phyloP scores from a whole-genome alignment of 2,797 vertebrate species.

The Pangasius macronema region DNA sequence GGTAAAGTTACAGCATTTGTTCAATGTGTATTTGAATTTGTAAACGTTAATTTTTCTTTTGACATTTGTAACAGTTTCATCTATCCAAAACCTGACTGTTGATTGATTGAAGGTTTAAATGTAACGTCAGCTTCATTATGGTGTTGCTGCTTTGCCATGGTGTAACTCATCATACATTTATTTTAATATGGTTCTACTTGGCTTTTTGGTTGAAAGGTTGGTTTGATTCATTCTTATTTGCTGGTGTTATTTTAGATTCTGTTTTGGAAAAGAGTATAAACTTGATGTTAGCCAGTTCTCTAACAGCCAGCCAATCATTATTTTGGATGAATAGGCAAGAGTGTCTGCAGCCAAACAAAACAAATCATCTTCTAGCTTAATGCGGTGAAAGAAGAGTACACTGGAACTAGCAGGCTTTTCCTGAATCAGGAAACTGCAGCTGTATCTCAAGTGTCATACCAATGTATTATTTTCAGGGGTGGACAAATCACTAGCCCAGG shows the following conservation, averaged over 20 bases:
- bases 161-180: background rate
- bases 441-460: background rate
- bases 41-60: background rate
- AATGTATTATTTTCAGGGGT: constrained; percentile 4
- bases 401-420: constrained; percentile 1
- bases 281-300: background rate
- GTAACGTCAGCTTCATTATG: background rate
- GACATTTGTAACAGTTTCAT: background rate
- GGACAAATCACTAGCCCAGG: background rate
- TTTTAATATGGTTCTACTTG: background rate
- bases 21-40: background rate
- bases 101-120: background rate
- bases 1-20: background rate
- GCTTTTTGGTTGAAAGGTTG: background rate
- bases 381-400: background rate
- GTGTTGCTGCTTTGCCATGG: background rate
- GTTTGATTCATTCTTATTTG: background rate
- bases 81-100: background rate
- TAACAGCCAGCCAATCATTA: background rate
- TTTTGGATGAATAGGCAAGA: background rate
- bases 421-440: constrained; percentile 21
- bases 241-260: background rate
- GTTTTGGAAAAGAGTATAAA: background rate
- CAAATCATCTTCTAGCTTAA: background rate
- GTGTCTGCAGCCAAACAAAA: background rate